Conservation (phyloP, 2,113 vertebrate genomes). For the Piaya cayana region DNA sequence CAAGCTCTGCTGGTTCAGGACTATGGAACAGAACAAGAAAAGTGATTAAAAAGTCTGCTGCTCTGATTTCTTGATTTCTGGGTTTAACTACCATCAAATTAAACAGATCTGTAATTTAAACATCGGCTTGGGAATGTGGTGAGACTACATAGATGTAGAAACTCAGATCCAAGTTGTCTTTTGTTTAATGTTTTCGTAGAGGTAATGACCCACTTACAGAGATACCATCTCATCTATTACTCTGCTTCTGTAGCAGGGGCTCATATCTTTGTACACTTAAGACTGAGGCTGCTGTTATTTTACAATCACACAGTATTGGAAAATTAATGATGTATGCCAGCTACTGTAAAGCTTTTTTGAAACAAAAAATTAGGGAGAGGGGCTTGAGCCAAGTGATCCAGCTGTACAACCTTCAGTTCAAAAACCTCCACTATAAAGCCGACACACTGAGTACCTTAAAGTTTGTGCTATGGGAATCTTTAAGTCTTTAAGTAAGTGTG, state of each 20-base stretch:
- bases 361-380: background rate
- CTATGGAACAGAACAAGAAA: conserved; percentile 64
- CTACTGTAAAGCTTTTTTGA: background rate
- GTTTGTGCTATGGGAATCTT: background rate
- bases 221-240: background rate
- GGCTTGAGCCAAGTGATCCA: background rate
- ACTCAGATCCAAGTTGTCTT: background rate
- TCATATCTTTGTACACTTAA: background rate
- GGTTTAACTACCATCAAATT: background rate
- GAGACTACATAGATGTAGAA: background rate
- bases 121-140: background rate
- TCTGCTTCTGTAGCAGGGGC: background rate
- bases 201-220: background rate
- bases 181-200: background rate
- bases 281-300: background rate
- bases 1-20: conserved; percentile 80
- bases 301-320: background rate
- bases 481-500: background rate
- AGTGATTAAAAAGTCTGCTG: background rate
- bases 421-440: background rate
- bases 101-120: background rate
- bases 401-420: background rate
- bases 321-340: background rate
- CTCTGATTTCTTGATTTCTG: background rate
- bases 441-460: background rate